These are phyloP conservation scores for Portunus trituberculatus DNA, from an alignment of 1,140 invertebrate genomes.

Conservation along the genomic window DNA sequence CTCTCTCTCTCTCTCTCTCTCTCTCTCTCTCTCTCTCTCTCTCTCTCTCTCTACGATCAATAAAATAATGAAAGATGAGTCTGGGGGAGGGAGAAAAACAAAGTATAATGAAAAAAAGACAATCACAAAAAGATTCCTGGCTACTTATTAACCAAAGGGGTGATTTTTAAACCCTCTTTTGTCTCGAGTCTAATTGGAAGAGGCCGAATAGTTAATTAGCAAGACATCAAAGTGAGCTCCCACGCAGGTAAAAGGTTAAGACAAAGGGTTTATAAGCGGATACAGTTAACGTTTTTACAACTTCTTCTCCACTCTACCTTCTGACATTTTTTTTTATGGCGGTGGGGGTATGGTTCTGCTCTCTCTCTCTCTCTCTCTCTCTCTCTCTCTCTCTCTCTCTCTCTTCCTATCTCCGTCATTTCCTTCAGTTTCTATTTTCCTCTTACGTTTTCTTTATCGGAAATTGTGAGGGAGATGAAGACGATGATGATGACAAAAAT, in stretches of 20 bases:
- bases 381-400: constrained; percentile 35
- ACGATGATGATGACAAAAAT: too few relatives aligned
- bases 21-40: background rate
- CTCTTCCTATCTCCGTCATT: background rate
- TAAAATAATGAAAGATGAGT: constrained; percentile 15
- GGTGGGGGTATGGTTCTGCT: background rate
- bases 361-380: background rate
- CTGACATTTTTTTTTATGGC: background rate
- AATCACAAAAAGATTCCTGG: constrained; percentile 34
- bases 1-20: background rate
- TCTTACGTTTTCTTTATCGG: too few relatives aligned
- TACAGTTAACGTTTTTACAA: constrained; percentile 40
- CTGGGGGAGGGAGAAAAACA: background rate
- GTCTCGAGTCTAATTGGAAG: constrained; percentile 67
- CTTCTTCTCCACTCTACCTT: background rate
- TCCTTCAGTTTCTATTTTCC: too few relatives aligned
- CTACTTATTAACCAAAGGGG: constrained; percentile 71
- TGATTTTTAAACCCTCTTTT: constrained; percentile 61
- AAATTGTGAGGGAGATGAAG: too few relatives aligned
- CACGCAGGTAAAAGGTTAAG: constrained; percentile 37
- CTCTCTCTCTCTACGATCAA: background rate
- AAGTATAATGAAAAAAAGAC: background rate
- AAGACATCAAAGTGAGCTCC: constrained; percentile 59
- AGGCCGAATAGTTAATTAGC: constrained; percentile 69
- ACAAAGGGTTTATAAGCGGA: constrained; percentile 65